Evolutionary conservation across 2,797 vertebrate species (phyloP).

Genomic region (Chromis chromis): DNA sequence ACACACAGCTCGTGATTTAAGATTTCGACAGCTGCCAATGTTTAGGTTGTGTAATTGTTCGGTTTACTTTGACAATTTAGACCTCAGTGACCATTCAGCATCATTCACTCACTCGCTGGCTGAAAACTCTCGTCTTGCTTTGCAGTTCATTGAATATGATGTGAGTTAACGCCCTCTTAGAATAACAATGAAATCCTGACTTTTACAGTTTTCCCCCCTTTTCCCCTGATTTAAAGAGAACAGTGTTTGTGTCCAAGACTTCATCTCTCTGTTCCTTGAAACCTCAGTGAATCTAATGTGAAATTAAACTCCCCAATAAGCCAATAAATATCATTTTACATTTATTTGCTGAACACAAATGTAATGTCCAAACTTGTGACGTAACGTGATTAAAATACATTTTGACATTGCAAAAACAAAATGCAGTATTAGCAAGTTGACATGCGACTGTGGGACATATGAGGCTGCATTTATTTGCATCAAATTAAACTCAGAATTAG

Average conservation of each 20-base stretch:
- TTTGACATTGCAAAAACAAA: neutral
- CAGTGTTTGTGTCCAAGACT: conserved; percentile 6
- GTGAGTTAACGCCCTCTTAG: conserved; percentile 46
- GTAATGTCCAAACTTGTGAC: neutral
- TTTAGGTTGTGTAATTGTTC: conserved; percentile 51
- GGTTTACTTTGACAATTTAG: conserved; percentile 35
- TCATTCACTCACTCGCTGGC: conserved; percentile 42
- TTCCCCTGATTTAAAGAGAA: conserved; percentile 1
- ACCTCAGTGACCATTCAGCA: conserved; percentile 27
- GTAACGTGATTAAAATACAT: conserved; percentile 5
- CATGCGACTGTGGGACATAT: conserved; percentile 3
- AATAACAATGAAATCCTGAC: conserved; percentile 43
- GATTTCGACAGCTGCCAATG: conserved; percentile 33
- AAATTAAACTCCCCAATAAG: conserved; percentile 10
- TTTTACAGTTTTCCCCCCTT: conserved; percentile 5
- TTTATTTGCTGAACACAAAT: conserved; percentile 6
- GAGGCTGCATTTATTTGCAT: conserved; percentile 34
- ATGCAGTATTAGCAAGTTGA: neutral
- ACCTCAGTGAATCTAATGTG: neutral
- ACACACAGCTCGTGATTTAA: conserved; percentile 36
- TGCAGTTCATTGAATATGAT: conserved; percentile 41
- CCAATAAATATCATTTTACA: conserved; percentile 1
- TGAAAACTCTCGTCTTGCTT: conserved; percentile 19
- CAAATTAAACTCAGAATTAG: conserved; percentile 27
- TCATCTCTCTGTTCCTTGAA: conserved; percentile 10